Evolutionary conservation across 2,888 invertebrate species (phyloP), one percentile per base, ranked within the genome.

Genomic region (Euzophera pinguis): DNA sequence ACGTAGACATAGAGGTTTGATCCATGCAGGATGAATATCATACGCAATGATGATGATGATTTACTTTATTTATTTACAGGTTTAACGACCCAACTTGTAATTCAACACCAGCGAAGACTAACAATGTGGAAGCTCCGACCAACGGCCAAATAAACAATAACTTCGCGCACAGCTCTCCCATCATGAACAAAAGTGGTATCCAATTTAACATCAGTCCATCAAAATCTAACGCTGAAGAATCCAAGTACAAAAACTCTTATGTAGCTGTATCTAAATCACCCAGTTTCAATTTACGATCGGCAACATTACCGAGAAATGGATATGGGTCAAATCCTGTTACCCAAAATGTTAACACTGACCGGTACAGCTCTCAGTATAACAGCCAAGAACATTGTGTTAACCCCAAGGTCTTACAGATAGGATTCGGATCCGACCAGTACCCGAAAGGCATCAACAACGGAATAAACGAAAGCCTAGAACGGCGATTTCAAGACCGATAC

Each of bases 271-370:
- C 85, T 1, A 90, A 90, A 65, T 90, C 90, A 3, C 90, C 90
- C 45, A 90, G 84, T 61, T 88, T 90, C 65, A 86, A 88, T 53
- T 66, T 88, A 37, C 79, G 95, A 38, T 94, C 95, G 0, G 93
- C 94, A 16, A 95, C 95, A 1, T 77, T 95, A 48, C 95, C 95
- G 0, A 91, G 95, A 55, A 95, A 95, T 64, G 93, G 93, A 29
- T 94, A 90, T 61, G 83, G 81, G 0, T 80, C 85, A 5, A 84
- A 73, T 56, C 81, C 78, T 8, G 78, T 75, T 56, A 84, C 72
- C 57, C 87, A 79, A 56, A 86, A 84, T 53, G 86, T 89, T 1
- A 90, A 90, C 59, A 88, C 89, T 1, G 87, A 90, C 59, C 68
- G 91, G 62, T 89, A 91, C 75, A 84, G 92, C 71, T 82, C 91